A percentile compares a stretch with the other conserved stretches of the same genome.
These are phyloP conservation scores for Tapirus terrestris DNA, from an alignment of 2,113 vertebrate species.

Conservation along the genomic window DNA sequence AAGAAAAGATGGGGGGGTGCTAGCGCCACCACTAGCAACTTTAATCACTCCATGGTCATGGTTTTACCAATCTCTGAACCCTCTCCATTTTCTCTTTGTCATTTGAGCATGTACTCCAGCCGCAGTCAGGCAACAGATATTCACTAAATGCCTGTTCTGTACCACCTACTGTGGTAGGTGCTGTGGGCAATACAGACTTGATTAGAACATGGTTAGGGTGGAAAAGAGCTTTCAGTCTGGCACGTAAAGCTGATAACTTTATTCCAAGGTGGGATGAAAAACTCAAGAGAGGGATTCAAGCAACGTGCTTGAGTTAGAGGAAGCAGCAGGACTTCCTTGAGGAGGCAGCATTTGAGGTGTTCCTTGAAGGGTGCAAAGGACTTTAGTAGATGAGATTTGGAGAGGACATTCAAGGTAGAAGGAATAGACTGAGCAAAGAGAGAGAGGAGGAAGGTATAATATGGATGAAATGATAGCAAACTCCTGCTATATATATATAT, in stretches of 20 bases:
- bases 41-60: background rate
- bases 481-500: background rate
- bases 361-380: background rate
- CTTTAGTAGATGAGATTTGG: background rate
- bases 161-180: background rate
- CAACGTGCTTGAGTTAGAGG: background rate
- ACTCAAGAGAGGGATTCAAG: background rate
- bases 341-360: background rate
- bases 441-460: background rate
- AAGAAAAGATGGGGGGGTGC: background rate
- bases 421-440: background rate
- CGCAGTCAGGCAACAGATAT: background rate
- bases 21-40: background rate
- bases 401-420: conserved; percentile 1
- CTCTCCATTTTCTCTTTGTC: background rate
- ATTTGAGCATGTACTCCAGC: background rate
- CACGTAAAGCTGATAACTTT: background rate
- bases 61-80: background rate
- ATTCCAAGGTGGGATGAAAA: conserved; percentile 1
- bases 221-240: background rate
- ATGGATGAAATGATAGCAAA: background rate
- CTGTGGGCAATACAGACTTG: background rate
- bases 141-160: background rate
- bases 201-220: background rate
- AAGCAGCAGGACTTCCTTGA: background rate